phyloP scores from a whole-genome alignment of 2,888 invertebrate genomes.

The Actias luna region DNA sequence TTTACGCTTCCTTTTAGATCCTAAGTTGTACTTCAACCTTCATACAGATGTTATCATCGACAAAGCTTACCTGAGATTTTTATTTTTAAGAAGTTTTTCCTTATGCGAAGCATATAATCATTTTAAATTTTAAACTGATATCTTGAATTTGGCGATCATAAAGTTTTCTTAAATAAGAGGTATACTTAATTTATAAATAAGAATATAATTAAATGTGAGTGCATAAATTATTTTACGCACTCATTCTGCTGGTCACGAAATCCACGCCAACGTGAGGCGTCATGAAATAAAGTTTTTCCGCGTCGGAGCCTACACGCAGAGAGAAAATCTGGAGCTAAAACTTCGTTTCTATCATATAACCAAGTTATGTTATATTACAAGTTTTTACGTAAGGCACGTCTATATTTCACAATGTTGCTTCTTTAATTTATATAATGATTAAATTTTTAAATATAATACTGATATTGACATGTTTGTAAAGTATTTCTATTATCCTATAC shows the following conservation, averaged over 20 bases:
- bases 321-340: neutral
- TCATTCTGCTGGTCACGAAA: neutral
- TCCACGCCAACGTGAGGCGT: neutral
- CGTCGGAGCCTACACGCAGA: constrained; percentile 3
- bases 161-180: neutral
- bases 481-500: too few species aligned
- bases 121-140: too few species aligned
- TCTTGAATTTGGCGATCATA: too few species aligned
- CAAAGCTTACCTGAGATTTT: too few species aligned
- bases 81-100: too few species aligned
- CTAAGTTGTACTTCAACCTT: too few species aligned
- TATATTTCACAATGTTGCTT: neutral
- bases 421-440: neutral
- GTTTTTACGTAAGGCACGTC: neutral
- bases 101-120: too few species aligned
- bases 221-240: constrained; percentile 1
- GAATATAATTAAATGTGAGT: neutral
- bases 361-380: neutral
- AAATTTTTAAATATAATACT: neutral
- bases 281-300: neutral
- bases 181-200: neutral
- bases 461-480: neutral
- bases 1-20: too few species aligned
- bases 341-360: neutral
- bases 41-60: too few species aligned